Evolutionary conservation across 2,113 vertebrate genomes (phyloP).

Genomic region (Blennius ocellaris): DNA sequence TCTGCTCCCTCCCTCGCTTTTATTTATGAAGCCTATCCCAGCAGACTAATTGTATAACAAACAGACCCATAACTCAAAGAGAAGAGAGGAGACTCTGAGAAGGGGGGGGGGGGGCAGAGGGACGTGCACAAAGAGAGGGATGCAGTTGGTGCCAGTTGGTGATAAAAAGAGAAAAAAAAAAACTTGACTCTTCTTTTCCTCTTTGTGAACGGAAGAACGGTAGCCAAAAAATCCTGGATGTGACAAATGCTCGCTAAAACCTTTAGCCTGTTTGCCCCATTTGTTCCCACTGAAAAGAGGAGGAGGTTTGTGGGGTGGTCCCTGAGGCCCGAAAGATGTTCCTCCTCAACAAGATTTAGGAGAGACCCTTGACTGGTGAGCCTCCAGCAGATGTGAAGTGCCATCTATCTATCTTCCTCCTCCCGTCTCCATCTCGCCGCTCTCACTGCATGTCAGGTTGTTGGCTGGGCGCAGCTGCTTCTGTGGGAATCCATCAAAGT

Average conservation of each 20-base stretch:
- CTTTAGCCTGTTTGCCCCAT: conserved; percentile 39
- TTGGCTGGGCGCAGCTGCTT: conserved; percentile 75
- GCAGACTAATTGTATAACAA: conserved; percentile 86
- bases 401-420: conserved; percentile 71
- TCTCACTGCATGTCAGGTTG: conserved; percentile 65
- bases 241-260: conserved; percentile 64
- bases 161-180: conserved; percentile 44
- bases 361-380: conserved; percentile 77
- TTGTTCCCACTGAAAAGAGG: conserved; percentile 64
- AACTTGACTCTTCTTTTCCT: conserved; percentile 21
- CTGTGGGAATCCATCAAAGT: conserved; percentile 73
- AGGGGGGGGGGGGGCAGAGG: conserved; percentile 39
- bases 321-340: conserved; percentile 76
- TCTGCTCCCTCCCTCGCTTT: conserved; percentile 62
- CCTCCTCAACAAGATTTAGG: conserved; percentile 76
- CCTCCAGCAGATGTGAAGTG: conserved; percentile 78
- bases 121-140: conserved; percentile 58
- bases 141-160: conserved; percentile 66
- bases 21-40: conserved; percentile 73
- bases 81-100: conserved; percentile 50
- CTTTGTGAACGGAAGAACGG: conserved; percentile 17
- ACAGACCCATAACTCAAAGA: conserved; percentile 74
- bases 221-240: conserved; percentile 52
- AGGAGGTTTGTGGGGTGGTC: conserved; percentile 67
- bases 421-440: conserved; percentile 44